Base-by-base conservation (phyloP, 2,113 vertebrate genomes). In the Tonatia bakeri region DNA sequence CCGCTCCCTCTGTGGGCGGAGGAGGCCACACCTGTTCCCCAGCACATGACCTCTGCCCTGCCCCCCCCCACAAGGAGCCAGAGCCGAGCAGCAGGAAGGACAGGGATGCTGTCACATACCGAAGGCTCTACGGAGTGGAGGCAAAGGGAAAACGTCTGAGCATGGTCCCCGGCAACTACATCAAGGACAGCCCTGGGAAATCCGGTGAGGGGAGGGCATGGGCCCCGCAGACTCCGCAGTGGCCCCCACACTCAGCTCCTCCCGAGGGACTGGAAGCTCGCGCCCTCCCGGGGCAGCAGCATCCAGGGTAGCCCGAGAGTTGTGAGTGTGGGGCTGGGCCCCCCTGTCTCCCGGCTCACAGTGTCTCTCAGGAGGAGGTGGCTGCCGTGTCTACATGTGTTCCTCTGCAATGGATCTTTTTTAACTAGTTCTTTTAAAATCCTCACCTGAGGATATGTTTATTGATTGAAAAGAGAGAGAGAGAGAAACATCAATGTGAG, bases 71-170 rank as follows among this genome's bases (percentile, higher is more conserved):
- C n/a, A 70, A 96, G 94, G 0, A 0, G 10, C 1, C 5, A 5
- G 0, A 0, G 11, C 43, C 22, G 15, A 6, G 0, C 5, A 0
- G 3, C 92, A 65, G 1, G 45, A 90, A 1, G 91, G 43, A 67
- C 0, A 0, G 1, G 0, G 54, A 77, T 0, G 0, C 14, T 0
- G 0, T 0, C 50, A 0, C 0, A 0, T 31, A 36, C 75, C 7
- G 1, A 15, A 73, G 0, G 17, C 9, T 59, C 33, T 79, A 24
- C 0, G 9, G 28, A 0, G 0, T 10, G 2, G 89, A 97, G 1
- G 4, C 3, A 0, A 96, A 38, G 67, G 83, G 72, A 10, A 79
- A 3, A 12, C 86, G 3, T 26, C 0, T 76, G 61, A 94, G 40
- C 81, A 1, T 38, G 0, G 10, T 43, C 17, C 1, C 65, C 0